Base-by-base conservation (phyloP, 2,113 vertebrate species). In the Bujurquina vittata region DNA sequence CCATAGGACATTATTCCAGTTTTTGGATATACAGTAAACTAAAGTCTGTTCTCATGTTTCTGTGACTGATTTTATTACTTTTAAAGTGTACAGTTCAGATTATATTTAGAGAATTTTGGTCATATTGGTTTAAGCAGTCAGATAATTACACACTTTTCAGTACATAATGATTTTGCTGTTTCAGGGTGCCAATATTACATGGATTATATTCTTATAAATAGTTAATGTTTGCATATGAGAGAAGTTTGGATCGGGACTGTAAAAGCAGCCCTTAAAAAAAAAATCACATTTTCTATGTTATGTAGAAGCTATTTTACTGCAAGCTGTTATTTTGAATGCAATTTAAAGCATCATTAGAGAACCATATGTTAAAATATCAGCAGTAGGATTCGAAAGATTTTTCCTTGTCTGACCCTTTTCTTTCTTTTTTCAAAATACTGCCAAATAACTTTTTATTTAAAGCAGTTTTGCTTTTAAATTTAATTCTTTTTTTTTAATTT, bases 181-280 rank as follows among this genome's bases (percentile, higher is more conserved):
- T 84, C 55, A 59, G 31, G 37, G 81, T 89, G 87, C 83, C 90
- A 92, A 91, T 37, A 74, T 43, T 4, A 55, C 26, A 54, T 72
- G 67, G 18, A 54, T 72, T 72, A 52, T 69, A 52, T 69, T 52
- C 43, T 20, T 33, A 72, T 54, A 84, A 55, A 18, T 52, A 18
- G 12, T 75, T 20, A 11, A 72, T 77, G 62, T 79, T 61, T 80
- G 22, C 23, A 62, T 54, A 12, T 75, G 3, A 33, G 31, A 26
- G 12, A n/a, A 46, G 18, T 18, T 63, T 54, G 18, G 57, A 35
- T 60, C n/a, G 3, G 17, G 7, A 37, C 26, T 43, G 26, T 43
- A 35, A 26, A 26, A 79, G 18, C 43, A 75, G 37, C 29, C n/a
- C 15, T 85, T 11, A 26, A 26, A 26, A 26, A 26, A 37, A 29